phyloP scores from a whole-genome alignment of 2,113 vertebrate genomes.

The Rattus norvegicus region DNA sequence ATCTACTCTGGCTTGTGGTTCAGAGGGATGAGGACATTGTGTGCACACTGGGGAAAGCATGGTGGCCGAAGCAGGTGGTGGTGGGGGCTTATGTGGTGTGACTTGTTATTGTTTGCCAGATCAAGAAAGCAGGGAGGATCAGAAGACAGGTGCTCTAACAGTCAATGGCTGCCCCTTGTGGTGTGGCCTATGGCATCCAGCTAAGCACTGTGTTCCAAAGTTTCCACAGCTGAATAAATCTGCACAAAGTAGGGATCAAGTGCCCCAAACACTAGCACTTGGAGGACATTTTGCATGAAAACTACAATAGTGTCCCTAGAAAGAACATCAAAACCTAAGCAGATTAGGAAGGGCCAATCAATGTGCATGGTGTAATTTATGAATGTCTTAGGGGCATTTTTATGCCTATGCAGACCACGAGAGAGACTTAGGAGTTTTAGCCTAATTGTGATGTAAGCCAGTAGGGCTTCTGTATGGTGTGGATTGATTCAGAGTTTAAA shows the following conservation, averaged over 20 bases:
- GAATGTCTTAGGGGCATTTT: neutral
- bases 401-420: neutral
- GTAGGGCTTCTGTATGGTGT: neutral
- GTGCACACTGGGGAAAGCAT: neutral
- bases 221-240: neutral
- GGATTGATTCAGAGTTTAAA: neutral
- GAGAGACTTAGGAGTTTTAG: neutral
- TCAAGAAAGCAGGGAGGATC: neutral
- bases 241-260: neutral
- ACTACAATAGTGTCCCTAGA: neutral
- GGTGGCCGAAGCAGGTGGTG: neutral
- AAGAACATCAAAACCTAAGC: neutral
- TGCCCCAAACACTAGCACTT: neutral
- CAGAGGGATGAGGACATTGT: too few species aligned
- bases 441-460: neutral
- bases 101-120: neutral
- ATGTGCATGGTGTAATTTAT: neutral
- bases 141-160: neutral
- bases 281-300: neutral
- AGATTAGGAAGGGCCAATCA: neutral
- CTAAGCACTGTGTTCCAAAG: neutral
- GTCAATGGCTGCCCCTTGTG: neutral
- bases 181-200: neutral
- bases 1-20: too few species aligned
- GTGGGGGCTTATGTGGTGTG: neutral